phyloP scores from a whole-genome alignment of 2,113 vertebrate genomes.

The Amia ocellicauda region DNA sequence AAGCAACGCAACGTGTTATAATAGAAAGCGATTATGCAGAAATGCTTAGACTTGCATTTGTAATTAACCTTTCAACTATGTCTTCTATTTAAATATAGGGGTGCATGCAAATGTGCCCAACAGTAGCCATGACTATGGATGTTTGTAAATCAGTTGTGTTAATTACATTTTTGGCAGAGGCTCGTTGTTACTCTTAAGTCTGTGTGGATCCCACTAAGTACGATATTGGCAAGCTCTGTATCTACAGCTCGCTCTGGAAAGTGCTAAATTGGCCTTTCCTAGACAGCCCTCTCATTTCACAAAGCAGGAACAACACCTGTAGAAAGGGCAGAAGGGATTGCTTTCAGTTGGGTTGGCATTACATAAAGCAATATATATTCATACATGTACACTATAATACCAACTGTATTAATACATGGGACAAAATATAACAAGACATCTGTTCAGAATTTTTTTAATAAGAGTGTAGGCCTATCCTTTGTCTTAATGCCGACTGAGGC shows the following conservation, averaged over 20 bases:
- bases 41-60: slow-evolving; percentile 77
- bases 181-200: slow-evolving; percentile 28
- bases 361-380: not conserved
- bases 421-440: too few species aligned
- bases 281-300: slow-evolving; percentile 25
- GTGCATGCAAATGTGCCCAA: slow-evolving; percentile 64
- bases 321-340: slow-evolving; percentile 18
- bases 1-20: slow-evolving; percentile 68
- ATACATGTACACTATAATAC: not conserved
- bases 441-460: too few species aligned
- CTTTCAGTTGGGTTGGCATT: slow-evolving; percentile 21
- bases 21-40: slow-evolving; percentile 79
- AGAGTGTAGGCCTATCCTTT: too few species aligned
- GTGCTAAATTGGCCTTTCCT: slow-evolving; percentile 42
- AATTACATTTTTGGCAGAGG: slow-evolving; percentile 68
- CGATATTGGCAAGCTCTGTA: slow-evolving; percentile 32
- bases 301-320: slow-evolving; percentile 42
- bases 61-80: slow-evolving; percentile 81
- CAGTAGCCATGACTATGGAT: slow-evolving; percentile 26
- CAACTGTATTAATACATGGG: not conserved
- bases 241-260: slow-evolving; percentile 33
- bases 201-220: slow-evolving; percentile 15
- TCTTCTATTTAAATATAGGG: slow-evolving; percentile 81
- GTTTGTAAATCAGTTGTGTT: slow-evolving; percentile 76
- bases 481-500: too few species aligned